Base-by-base conservation (phyloP, 2,113 vertebrate species). In the Xiphorhynchus elegans region DNA sequence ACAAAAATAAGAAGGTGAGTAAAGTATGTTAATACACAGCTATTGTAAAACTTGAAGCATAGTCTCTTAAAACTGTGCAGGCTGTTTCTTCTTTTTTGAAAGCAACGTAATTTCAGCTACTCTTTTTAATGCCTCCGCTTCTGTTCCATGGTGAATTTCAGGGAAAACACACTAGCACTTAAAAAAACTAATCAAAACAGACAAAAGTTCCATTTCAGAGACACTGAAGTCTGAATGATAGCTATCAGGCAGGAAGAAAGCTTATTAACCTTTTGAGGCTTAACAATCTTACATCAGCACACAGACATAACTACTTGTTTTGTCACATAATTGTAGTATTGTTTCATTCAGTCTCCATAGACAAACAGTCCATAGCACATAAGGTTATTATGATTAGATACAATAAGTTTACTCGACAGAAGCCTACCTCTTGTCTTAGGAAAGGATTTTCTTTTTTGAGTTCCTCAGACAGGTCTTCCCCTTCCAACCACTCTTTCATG, bases 401-500 rank as follows among this genome's bases (percentile, higher is more conserved):
- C 16, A 60, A 9, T 8, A 75, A 17, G 7, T 58, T 86, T 39
- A 67, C 13, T 90, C 16, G 55, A 55, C 33, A 83, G 42, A 87
- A 94, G 42, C 50, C 37, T 95, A 99, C 99, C 99, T 99, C 99
- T 98, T 99, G 99, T 63, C 99, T 98, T 53, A 99, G 96, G 92
- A 99, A 99, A 83, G 99, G 99, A 75, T 99, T 99, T 96, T 99
- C 99, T 56, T 98, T 99, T 97, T 98, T 99, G 77, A 99, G 98
- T 89, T 99, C 99, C 77, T 99, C 99, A n/a, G 99, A 99, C 49
- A 99, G 91, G 69, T 99, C 99, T 78, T 99, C 99, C 63, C 99
- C 99, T 88, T 99, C 99, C 59, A 99, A 91, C 99, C 99, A 99
- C 35, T 99, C 99, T 95, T 99, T 99, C 99, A 99, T 99, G 33